A percentile compares a stretch with the other conserved stretches of the same genome.
phyloP scores from a whole-genome alignment of 23 tunicate species.

The Halocynthia aurantium region DNA sequence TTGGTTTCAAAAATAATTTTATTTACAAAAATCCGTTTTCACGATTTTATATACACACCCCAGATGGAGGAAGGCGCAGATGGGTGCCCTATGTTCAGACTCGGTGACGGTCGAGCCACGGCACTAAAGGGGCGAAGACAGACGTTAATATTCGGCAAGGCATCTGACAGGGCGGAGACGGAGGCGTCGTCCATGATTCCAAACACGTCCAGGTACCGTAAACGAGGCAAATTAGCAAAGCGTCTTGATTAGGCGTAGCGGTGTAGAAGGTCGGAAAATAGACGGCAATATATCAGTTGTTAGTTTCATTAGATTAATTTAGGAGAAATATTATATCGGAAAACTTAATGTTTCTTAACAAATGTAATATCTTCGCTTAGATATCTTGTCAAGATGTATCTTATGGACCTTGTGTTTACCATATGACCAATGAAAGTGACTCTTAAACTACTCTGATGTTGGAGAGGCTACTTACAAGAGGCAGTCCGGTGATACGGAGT shows the following conservation, averaged over 20 bases:
- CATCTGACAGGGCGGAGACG: constrained; percentile 45
- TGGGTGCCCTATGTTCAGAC: not conserved
- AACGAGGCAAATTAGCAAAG: constrained; percentile 47
- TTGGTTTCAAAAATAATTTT: too few relatives aligned
- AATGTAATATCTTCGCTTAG: too few relatives aligned
- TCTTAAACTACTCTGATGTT: not conserved
- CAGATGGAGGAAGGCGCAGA: constrained; percentile 7
- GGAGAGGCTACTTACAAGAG: constrained; percentile 54
- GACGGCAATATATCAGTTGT: too few relatives aligned
- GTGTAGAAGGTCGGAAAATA: too few relatives aligned
- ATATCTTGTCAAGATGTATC: too few relatives aligned
- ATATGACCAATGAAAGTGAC: not conserved
- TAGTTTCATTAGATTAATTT: too few relatives aligned
- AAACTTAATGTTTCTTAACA: too few relatives aligned
- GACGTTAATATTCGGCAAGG: constrained; percentile 58
- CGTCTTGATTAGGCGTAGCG: constrained; percentile 1
- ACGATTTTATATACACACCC: constrained; percentile 15
- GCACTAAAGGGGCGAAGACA: constrained; percentile 79
- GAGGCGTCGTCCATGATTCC: constrained; percentile 91
- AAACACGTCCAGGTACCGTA: constrained; percentile 80
- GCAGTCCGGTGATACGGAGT: constrained; percentile 69
- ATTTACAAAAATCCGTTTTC: not conserved
- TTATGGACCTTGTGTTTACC: too few relatives aligned
- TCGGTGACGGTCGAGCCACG: constrained; percentile 59
- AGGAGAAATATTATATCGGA: too few relatives aligned